Percentiles rank a stretch among this genome's conserved stretches.
These are phyloP conservation scores for Biston betularia DNA, from an alignment of 2,888 invertebrate species.

Conservation along the genomic window DNA sequence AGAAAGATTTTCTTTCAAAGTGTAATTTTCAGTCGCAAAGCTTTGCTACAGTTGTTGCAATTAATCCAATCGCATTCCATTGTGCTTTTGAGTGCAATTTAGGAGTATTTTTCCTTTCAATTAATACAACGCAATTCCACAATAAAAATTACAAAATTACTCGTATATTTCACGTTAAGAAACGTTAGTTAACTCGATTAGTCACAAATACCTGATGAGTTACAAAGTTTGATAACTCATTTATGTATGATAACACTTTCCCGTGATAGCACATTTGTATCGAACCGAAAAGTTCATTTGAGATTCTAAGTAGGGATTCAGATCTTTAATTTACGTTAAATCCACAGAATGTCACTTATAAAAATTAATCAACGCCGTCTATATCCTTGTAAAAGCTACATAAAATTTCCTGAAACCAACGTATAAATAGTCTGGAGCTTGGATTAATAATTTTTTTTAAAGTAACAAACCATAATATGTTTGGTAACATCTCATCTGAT, in stretches of 20 bases:
- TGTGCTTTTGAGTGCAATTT: constrained; percentile 53
- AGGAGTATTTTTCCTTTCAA: constrained; percentile 45
- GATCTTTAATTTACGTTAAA: too few species aligned
- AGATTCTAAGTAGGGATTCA: too few species aligned
- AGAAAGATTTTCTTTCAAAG: constrained; percentile 29
- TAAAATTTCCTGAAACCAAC: too few species aligned
- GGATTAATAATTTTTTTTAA: too few species aligned
- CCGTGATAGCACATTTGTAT: not conserved
- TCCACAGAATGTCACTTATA: too few species aligned
- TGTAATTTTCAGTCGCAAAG: constrained; percentile 36
- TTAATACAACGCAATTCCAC: constrained; percentile 31
- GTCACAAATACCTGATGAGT: not conserved
- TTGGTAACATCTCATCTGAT: too few species aligned
- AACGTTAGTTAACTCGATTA: not conserved
- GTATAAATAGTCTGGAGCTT: too few species aligned
- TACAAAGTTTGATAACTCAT: not conserved
- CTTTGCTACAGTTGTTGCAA: constrained; percentile 52
- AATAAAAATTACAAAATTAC: constrained; percentile 17
- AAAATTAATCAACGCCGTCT: too few species aligned
- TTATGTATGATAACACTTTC: not conserved
- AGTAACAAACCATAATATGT: too few species aligned
- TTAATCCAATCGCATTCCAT: constrained; percentile 56
- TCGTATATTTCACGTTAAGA: not conserved
- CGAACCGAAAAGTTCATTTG: too few species aligned
- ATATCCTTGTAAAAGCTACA: too few species aligned